A percentile compares a stretch with the other conserved stretches of the same genome.
These are phyloP conservation scores for Macrostomum lignano DNA, from an alignment of 1,140 invertebrate genomes.

Conservation along the genomic window DNA sequence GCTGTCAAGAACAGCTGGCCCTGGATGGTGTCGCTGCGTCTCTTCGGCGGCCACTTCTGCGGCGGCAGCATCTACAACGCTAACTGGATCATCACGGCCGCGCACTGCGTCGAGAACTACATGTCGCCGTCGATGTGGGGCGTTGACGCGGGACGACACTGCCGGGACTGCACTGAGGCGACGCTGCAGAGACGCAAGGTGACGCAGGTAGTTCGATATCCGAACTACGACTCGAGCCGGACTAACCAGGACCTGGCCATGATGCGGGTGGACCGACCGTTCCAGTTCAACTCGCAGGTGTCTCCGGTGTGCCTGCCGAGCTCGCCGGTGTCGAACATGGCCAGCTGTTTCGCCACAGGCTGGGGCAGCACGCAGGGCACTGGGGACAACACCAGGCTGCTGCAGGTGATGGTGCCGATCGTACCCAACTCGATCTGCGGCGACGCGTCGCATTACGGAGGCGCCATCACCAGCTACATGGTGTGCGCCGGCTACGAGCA, in stretches of 20 bases:
- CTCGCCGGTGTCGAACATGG: too few species aligned
- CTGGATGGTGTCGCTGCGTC: slow-evolving; percentile 15
- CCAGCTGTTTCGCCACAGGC: neutral
- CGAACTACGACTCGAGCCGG: too few species aligned
- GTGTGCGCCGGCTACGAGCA: neutral
- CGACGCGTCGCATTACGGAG: neutral
- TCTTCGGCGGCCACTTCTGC: slow-evolving; percentile 56
- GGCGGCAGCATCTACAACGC: slow-evolving; percentile 66
- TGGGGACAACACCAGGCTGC: neutral
- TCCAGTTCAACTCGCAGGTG: too few species aligned
- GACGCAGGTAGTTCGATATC: too few species aligned
- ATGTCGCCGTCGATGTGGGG: neutral
- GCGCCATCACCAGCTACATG: neutral
- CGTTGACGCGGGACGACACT: too few species aligned
- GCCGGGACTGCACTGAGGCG: too few species aligned
- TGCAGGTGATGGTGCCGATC: neutral
- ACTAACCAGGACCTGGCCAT: too few species aligned
- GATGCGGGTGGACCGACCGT: too few species aligned
- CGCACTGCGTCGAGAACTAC: slow-evolving; percentile 45
- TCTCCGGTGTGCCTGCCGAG: too few species aligned
- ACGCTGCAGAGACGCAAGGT: too few species aligned
- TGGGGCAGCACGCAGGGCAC: neutral
- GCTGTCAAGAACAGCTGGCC: slow-evolving; percentile 11
- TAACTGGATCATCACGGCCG: slow-evolving; percentile 69
- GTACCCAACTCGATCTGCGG: neutral